Base-by-base conservation (phyloP, 2,797 vertebrate species). In the Hylomyscus alleni region DNA sequence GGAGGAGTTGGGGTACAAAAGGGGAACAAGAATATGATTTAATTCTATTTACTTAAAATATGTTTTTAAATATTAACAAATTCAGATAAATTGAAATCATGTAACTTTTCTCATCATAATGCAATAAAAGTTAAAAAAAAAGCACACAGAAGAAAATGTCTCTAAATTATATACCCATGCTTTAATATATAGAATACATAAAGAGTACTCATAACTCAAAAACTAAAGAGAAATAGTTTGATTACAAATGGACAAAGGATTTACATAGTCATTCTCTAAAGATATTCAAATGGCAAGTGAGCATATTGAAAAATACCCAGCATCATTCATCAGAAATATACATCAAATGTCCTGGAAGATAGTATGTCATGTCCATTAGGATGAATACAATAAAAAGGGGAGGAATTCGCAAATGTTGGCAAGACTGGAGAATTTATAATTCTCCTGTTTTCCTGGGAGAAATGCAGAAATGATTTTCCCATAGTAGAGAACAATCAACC, bases 351-450 rank as follows among this genome's bases (percentile, higher is more conserved):
- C 44, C 47, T 54, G 22, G 54, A 72, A 72, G 50, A 37, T 72
- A 15, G 44, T 47, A n/a, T 1, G 9, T 87, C 13, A 6, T 40
- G 50, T 72, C 34, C 67, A 12, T 40, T 40, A 75, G 50, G 67
- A 13, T 92, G 7, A 31, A 73, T 26, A 77, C 19, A 6, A 72
- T 29, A 87, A 77, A 47, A 58, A 83, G 65, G 29, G 24, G n/a
- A 75, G 62, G 24, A 54, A 90, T 78, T 58, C 50, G 47, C 44
- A 95, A 72, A 13, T 78, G 47, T 78, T 89, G 62, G 12, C 40
- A 89, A 78, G 52, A 93, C 58, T n/a, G 14, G 58, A 44, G 67
- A 84, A 82, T 72, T 44, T 92, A 26, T 37, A 95, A 52, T 24
- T 81, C 44, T 77, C 20, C 44, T 62, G 24, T n/a, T n/a, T 85